Base-by-base conservation (phyloP, 2,113 vertebrate genomes). In the Sitta europaea region DNA sequence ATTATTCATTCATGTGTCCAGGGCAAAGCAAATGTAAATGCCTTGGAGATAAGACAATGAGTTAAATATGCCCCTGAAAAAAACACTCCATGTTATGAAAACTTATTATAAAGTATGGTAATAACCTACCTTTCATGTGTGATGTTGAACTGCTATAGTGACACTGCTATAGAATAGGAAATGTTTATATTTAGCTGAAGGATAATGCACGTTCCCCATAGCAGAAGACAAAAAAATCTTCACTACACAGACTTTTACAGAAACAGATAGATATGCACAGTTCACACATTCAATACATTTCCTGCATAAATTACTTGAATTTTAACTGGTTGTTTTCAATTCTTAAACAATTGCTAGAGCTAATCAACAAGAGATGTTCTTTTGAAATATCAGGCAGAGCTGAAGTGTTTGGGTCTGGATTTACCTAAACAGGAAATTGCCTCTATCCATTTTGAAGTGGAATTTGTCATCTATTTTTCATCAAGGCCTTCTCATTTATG, bases 381-480 rank as follows among this genome's bases (percentile, higher is more conserved):
- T 92, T 48, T 42, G 36, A 88, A 90, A 70, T 78, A 88, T 45
- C 54, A 86, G 54, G 35, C 73, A 86, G 55, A 93, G 25, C 50
- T 95, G 72, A 95, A 94, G 74, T 83, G 63, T 86, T 90, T 59
- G 45, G 18, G n/a, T 71, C 75, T 95, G 74, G 66, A 40, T 87
- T 72, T 75, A 91, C 84, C 70, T 93, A 10, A 16, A 62, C 63
- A 87, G 76, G 42, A 88, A 92, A 95, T 90, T 96, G 65, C 65
- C 35, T 89, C 48, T 51, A 72, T 94, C 47, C 38, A 50, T 94
- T 95, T 50, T 93, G 61, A 96, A 94, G 81, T 71, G 73, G 75
- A 47, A 67, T 93, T 90, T 96, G 59, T 72, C 50, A 88, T 93
- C 74, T 91, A 25, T 82, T 90, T 95, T 92, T 96, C 78, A 92